Percentiles rank a stretch among this genome's conserved stretches.
These are phyloP conservation scores for Volucella zonaria DNA, from an alignment of 2,888 invertebrate species.

Conservation along the genomic window DNA sequence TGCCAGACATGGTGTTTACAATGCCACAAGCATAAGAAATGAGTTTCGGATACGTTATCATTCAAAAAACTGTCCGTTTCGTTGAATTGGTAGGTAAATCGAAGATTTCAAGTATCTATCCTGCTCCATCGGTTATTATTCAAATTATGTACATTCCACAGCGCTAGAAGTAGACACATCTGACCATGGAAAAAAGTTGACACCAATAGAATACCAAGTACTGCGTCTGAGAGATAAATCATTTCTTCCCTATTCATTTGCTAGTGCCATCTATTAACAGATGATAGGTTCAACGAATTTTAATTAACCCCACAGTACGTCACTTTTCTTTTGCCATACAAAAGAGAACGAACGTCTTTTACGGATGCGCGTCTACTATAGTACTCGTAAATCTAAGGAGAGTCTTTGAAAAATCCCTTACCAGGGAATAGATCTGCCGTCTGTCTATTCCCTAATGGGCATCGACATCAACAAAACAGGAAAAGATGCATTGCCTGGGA, in stretches of 20 bases:
- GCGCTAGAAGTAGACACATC: not conserved
- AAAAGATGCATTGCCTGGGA: slow-evolving; percentile 23
- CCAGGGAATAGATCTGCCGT: not conserved
- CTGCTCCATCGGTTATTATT: slow-evolving; percentile 54
- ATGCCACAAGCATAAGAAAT: slow-evolving; percentile 50
- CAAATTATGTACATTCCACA: slow-evolving; percentile 35
- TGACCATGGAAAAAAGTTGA: slow-evolving; percentile 30
- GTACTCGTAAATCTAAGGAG: not conserved
- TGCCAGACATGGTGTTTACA: slow-evolving; percentile 3
- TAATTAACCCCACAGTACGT: slow-evolving; percentile 66
- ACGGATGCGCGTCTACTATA: not conserved
- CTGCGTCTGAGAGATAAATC: slow-evolving; percentile 5
- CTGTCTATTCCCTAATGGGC: slow-evolving; percentile 29
- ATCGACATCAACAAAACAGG: slow-evolving; percentile 30
- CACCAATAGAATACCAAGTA: slow-evolving; percentile 46
- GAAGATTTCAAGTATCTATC: no score
- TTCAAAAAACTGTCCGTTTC: not conserved
- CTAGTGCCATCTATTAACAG: slow-evolving; percentile 24
- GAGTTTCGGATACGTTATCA: not conserved
- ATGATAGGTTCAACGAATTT: slow-evolving; percentile 66
- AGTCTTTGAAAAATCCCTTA: no score
- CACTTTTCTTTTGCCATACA: slow-evolving; percentile 23
- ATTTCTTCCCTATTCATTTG: not conserved
- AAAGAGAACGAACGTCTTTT: slow-evolving; percentile 16
- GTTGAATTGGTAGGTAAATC: no score